phyloP scores from a whole-genome alignment of 2,113 vertebrate genomes.

The Platycercus adscitus region DNA sequence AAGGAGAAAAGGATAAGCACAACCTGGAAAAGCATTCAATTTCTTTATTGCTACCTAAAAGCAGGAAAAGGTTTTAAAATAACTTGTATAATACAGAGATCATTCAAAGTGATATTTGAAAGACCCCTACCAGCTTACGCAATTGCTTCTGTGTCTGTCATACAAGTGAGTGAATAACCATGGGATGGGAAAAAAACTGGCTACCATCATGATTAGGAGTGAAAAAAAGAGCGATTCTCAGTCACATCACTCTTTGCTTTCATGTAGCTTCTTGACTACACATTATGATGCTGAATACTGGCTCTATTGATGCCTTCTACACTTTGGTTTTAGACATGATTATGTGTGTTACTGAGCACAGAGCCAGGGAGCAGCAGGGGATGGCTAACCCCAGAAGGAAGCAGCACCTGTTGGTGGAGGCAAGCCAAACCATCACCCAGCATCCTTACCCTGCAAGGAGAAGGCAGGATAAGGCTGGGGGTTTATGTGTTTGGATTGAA shows the following conservation, averaged over 20 bases:
- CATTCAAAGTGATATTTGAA: not conserved
- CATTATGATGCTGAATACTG: not conserved
- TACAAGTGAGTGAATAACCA: not conserved
- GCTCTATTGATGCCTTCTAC: not conserved
- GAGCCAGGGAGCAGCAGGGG: not conserved
- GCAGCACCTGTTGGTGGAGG: not conserved
- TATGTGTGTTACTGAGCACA: not conserved
- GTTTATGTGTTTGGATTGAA: not conserved
- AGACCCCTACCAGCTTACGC: not conserved
- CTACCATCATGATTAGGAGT: not conserved
- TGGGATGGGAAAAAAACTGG: not conserved
- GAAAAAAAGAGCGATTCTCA: not conserved
- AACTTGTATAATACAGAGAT: not conserved
- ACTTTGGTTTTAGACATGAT: not conserved
- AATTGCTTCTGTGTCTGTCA: not conserved
- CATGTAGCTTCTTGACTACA: not conserved
- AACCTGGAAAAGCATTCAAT: not conserved
- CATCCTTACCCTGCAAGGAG: not conserved
- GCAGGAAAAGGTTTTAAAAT: not conserved
- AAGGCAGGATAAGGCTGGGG: not conserved
- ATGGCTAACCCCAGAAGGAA: rapidly evolving
- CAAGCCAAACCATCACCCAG: not conserved
- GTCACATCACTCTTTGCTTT: not conserved
- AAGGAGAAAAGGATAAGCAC: not conserved
- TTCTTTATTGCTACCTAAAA: not conserved